Percentiles rank a stretch among this genome's conserved stretches.
Evolutionary conservation across 2,888 invertebrate species (phyloP).

Genomic region (Dromius quadrimaculatus): DNA sequence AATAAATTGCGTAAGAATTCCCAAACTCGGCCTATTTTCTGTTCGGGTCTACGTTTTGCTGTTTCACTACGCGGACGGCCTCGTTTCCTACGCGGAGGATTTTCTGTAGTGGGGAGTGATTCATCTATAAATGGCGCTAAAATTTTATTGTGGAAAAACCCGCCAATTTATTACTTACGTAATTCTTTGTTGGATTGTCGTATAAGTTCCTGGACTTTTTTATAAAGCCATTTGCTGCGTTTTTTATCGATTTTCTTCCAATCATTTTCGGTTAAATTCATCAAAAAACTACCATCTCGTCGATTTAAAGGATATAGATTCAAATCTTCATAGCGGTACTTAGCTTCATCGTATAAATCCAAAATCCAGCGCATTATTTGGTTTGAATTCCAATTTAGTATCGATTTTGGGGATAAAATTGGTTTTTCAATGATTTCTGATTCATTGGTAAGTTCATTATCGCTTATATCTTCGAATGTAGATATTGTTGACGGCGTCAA

Average conservation of each 20-base stretch:
- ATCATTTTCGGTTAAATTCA: slow-evolving; percentile 66
- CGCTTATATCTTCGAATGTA: too few species aligned
- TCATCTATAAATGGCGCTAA: too few species aligned
- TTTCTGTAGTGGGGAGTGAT: slow-evolving; percentile 2
- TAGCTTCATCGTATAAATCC: slow-evolving; percentile 6
- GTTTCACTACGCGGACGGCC: slow-evolving; percentile 4
- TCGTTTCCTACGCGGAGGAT: background rate
- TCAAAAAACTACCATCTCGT: slow-evolving; percentile 65
- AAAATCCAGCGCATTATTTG: slow-evolving; percentile 20
- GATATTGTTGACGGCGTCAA: too few species aligned
- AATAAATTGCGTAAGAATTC: slow-evolving; percentile 89
- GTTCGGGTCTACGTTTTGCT: slow-evolving; percentile 58
- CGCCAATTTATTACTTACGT: slow-evolving; percentile 3
- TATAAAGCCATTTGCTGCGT: slow-evolving; percentile 21
- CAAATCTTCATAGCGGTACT: slow-evolving; percentile 64
- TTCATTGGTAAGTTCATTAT: too few species aligned
- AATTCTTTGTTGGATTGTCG: background rate
- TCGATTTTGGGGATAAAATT: background rate
- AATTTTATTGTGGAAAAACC: slow-evolving; percentile 16
- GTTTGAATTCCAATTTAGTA: slow-evolving; percentile 8
- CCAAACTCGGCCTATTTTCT: slow-evolving; percentile 72
- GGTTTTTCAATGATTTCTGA: too few species aligned
- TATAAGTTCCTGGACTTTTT: slow-evolving; percentile 4
- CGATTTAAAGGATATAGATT: slow-evolving; percentile 67
- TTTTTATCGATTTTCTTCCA: slow-evolving; percentile 30